These are phyloP conservation scores for Crocuta crocuta DNA, from an alignment of 2,113 vertebrate genomes.

Conservation along the genomic window DNA sequence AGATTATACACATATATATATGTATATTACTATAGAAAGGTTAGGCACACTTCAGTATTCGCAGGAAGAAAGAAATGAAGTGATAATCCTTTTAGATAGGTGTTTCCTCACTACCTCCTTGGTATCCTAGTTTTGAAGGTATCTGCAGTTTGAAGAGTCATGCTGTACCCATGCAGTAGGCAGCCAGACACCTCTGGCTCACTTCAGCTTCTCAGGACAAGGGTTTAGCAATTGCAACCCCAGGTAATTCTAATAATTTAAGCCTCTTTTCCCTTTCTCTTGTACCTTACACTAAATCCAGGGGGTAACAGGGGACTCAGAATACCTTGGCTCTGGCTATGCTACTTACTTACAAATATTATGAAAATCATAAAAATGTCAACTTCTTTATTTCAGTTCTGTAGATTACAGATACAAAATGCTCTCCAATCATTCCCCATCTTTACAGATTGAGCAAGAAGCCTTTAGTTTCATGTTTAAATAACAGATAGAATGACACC, in stretches of 20 bases:
- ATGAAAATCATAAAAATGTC: constrained; percentile 77
- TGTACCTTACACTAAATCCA: not conserved
- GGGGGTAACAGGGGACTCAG: not conserved
- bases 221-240: not conserved
- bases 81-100: not conserved
- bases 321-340: fast-evolving
- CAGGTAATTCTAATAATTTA: not conserved
- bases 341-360: constrained; percentile 59
- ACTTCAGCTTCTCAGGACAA: not conserved
- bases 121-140: not conserved
- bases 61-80: not conserved
- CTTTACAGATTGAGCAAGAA: constrained; percentile 10
- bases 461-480: constrained; percentile 59
- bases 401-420: constrained; percentile 7
- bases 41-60: not conserved
- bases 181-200: not conserved
- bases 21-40: not conserved
- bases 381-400: constrained; percentile 73
- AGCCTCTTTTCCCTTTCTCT: not conserved
- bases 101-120: not conserved
- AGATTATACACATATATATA: not conserved
- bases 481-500: not conserved
- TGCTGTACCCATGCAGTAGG: not conserved
- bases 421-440: not conserved
- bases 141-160: not conserved